Evolutionary conservation across 2,797 vertebrate genomes (phyloP).

Genomic region (Todus mexicanus): DNA sequence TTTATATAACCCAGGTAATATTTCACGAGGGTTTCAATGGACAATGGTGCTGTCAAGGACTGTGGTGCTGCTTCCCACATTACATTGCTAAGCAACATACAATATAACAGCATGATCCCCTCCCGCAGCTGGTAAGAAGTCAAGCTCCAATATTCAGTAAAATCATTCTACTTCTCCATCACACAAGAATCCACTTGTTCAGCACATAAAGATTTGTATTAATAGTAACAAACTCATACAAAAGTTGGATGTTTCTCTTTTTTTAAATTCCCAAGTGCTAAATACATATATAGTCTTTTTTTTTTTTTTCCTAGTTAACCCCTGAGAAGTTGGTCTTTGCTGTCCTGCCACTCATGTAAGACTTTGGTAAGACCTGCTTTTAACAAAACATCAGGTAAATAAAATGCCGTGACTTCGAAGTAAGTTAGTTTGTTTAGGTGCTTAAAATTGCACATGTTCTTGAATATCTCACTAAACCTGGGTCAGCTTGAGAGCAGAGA

Average conservation of each 20-base stretch:
- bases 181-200: not conserved
- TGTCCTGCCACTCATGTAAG: not conserved
- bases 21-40: conserved; percentile 61
- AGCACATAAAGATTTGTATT: not conserved
- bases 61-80: conserved; percentile 61
- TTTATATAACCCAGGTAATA: conserved; percentile 63
- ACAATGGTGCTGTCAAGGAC: conserved; percentile 63
- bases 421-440: not conserved
- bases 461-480: not conserved
- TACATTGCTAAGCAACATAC: conserved; percentile 70
- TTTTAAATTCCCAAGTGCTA: not conserved
- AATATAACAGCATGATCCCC: conserved; percentile 60
- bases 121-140: conserved; percentile 43
- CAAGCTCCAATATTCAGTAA: conserved; percentile 29
- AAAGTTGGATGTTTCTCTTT: not conserved
- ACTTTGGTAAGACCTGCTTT: not conserved
- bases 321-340: not conserved
- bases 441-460: not conserved
- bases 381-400: not conserved
- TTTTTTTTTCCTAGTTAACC: not conserved
- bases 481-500: not conserved
- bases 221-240: not conserved
- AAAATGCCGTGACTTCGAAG: not conserved
- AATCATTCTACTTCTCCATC: conserved; percentile 2
- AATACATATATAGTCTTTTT: not conserved